These are phyloP conservation scores for Cydia strobilella DNA, from an alignment of 1,140 invertebrate genomes.

Conservation along the genomic window DNA sequence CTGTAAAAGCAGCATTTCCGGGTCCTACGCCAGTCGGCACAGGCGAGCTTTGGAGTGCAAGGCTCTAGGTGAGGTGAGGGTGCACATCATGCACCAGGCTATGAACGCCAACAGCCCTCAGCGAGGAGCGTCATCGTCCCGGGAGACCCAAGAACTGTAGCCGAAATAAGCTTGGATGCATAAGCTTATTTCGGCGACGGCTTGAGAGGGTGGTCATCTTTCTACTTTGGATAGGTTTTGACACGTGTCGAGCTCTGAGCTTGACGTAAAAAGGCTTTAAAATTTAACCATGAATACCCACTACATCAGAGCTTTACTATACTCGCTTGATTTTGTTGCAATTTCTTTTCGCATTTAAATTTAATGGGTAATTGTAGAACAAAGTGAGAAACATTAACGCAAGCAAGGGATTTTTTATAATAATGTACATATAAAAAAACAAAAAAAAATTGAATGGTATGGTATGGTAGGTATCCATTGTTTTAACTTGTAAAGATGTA, in stretches of 20 bases:
- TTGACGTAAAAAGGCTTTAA: neutral
- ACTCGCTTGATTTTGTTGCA: neutral
- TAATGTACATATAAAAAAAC: constrained; percentile 4
- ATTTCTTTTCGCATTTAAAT: neutral
- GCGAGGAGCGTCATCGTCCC: constrained; percentile 37
- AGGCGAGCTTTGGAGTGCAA: constrained; percentile 78
- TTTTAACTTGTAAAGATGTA: constrained; percentile 1
- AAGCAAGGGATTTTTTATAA: constrained; percentile 7
- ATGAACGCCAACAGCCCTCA: constrained; percentile 38
- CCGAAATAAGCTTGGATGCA: too few relatives aligned
- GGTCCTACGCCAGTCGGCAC: constrained; percentile 79
- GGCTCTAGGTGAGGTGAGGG: constrained; percentile 84
- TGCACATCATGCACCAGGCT: constrained; percentile 85
- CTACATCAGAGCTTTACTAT: neutral
- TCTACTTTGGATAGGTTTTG: neutral
- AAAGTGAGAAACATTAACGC: constrained; percentile 4
- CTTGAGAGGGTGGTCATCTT: constrained; percentile 1
- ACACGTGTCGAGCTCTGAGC: neutral
- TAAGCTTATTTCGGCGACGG: neutral
- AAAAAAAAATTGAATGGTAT: neutral
- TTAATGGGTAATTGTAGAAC: constrained; percentile 9
- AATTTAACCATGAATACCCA: neutral
- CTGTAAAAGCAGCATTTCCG: constrained; percentile 89
- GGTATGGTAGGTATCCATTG: too few relatives aligned
- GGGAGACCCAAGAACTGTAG: constrained; percentile 52